Conservation (phyloP, 2,888 invertebrate species). For the Lepidochitona cinerea region DNA sequence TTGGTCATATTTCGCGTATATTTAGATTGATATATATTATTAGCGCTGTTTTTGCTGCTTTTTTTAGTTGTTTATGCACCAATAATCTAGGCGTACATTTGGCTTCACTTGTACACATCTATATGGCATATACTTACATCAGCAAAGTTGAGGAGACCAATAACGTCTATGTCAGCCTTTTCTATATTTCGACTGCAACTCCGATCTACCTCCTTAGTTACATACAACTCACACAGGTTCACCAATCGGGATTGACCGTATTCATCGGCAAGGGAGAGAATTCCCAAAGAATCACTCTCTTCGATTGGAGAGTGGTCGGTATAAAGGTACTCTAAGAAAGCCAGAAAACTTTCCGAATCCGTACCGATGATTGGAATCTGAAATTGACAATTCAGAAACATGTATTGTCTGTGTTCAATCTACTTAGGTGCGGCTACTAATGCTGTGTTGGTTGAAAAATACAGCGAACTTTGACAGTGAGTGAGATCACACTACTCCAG, state of each 20-base stretch:
- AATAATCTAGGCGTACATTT: too few species aligned
- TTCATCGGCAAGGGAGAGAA: constrained; percentile 59
- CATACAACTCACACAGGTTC: constrained; percentile 65
- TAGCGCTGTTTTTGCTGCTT: too few species aligned
- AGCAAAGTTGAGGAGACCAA: constrained; percentile 54
- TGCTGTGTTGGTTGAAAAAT: too few species aligned
- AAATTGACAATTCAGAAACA: too few species aligned
- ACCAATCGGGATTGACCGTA: constrained; percentile 55
- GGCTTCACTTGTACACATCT: too few species aligned
- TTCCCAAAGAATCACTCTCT: constrained; percentile 55
- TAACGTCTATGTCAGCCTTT: constrained; percentile 60
- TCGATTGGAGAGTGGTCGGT: constrained; percentile 65
- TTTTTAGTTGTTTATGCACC: too few species aligned
- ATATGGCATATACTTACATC: constrained; percentile 52
- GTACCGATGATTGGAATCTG: constrained; percentile 49
- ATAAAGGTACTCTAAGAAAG: constrained; percentile 64
- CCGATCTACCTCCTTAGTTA: constrained; percentile 62
- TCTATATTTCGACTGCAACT: constrained; percentile 52
- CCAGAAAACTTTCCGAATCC: constrained; percentile 49
- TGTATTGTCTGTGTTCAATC: too few species aligned
- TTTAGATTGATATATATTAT: neutral
- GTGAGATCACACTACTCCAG: too few species aligned
- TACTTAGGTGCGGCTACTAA: too few species aligned
- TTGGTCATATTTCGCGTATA: neutral
- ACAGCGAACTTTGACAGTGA: too few species aligned